phyloP scores from a whole-genome alignment of 2,113 vertebrate species.

The Nothobranchius kuhntae region DNA sequence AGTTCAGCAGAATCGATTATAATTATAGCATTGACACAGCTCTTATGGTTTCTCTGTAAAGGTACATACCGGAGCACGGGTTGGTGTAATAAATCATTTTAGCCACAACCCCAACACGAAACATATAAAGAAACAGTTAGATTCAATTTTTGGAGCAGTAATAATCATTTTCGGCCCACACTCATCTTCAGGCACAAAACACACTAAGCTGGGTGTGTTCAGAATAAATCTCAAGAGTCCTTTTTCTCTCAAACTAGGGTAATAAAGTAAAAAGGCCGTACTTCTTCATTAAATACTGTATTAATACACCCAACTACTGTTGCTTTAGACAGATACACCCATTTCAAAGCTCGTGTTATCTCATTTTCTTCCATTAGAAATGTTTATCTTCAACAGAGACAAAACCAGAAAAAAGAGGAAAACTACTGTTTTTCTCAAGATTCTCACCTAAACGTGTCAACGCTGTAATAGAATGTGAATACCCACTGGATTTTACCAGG shows the following conservation, averaged over 20 bases:
- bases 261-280: neutral
- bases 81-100: constrained; percentile 5
- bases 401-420: neutral
- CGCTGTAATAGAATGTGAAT: neutral
- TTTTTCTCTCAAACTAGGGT: neutral
- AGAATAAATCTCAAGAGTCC: neutral
- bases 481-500: neutral
- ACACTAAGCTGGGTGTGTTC: neutral
- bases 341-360: neutral
- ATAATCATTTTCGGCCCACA: neutral
- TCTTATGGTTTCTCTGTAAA: constrained; percentile 31
- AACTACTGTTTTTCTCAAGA: neutral
- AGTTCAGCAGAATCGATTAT: constrained; percentile 21
- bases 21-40: constrained; percentile 27
- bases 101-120: neutral
- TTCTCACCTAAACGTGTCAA: neutral
- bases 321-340: neutral
- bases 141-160: neutral
- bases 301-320: neutral
- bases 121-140: neutral
- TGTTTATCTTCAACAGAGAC: neutral
- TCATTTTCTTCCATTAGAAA: neutral
- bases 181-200: neutral
- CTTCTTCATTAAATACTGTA: neutral
- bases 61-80: constrained; percentile 17